Conservation (phyloP, 2,888 invertebrate genomes). For the Linyphia triangularis region DNA sequence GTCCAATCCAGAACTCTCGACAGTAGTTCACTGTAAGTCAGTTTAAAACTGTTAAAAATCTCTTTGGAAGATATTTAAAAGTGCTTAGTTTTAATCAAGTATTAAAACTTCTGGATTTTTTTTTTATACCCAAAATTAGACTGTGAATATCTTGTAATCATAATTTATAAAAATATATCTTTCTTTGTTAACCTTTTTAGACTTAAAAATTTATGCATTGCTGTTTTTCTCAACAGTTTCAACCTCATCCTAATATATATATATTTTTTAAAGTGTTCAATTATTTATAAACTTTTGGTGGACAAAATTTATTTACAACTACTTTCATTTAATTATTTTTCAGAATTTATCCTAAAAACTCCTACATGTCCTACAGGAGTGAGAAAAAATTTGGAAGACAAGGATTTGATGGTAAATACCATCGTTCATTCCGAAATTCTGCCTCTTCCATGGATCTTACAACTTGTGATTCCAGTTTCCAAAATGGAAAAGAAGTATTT, state of each 20-base stretch:
- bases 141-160: too few species aligned
- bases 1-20: slow-evolving; percentile 41
- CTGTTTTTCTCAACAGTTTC: too few species aligned
- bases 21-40: slow-evolving; percentile 59
- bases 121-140: too few species aligned
- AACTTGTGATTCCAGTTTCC: slow-evolving; percentile 55
- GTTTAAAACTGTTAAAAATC: too few species aligned
- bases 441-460: slow-evolving; percentile 68
- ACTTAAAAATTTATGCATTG: too few species aligned
- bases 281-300: neutral
- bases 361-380: slow-evolving; percentile 86
- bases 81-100: too few species aligned
- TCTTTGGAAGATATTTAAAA: too few species aligned
- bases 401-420: slow-evolving; percentile 86
- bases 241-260: neutral
- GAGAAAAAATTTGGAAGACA: slow-evolving; percentile 84
- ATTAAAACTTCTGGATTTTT: too few species aligned
- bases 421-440: slow-evolving; percentile 84
- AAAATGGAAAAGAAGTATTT: slow-evolving; percentile 49
- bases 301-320: slow-evolving; percentile 1
- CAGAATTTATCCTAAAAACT: slow-evolving; percentile 89
- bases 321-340: slow-evolving; percentile 78
- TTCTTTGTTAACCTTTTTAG: too few species aligned
- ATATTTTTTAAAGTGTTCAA: neutral
- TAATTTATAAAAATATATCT: too few species aligned